Conservation (phyloP, 2,113 vertebrate species). For the Coturnix japonica region DNA sequence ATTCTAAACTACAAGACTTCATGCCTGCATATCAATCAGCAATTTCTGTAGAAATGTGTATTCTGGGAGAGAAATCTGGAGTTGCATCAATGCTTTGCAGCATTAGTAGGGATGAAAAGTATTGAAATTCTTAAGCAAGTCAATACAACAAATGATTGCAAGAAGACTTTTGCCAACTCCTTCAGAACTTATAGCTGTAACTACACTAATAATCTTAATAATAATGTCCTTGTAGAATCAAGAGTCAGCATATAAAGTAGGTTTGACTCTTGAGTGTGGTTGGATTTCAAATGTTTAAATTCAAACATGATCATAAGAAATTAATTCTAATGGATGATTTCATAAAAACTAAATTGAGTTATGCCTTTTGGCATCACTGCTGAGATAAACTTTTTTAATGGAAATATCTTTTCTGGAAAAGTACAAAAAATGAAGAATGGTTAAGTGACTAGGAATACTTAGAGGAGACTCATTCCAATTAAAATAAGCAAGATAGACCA, state of each 20-base stretch:
- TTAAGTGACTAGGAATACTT: background rate
- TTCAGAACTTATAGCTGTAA: background rate
- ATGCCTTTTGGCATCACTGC: background rate
- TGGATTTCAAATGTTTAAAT: background rate
- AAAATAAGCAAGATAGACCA: background rate
- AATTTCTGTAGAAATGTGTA: background rate
- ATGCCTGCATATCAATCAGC: background rate
- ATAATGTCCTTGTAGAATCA: background rate
- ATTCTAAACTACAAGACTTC: background rate
- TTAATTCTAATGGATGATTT: background rate
- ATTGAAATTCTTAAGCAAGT: background rate
- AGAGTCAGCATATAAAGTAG: background rate
- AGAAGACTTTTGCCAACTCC: background rate
- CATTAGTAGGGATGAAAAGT: background rate
- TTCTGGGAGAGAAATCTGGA: background rate
- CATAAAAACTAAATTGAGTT: background rate
- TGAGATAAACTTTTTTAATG: background rate
- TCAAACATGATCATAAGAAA: background rate
- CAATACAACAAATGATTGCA: background rate
- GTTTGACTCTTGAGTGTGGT: background rate
- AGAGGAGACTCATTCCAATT: background rate
- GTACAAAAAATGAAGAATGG: background rate
- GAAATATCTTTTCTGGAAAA: background rate
- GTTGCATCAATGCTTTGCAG: background rate
- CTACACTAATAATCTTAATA: too few relatives aligned